A percentile compares a stretch with the other conserved stretches of the same genome.
Conservation (phyloP, 1,140 invertebrate genomes). For the Tyrophagus putrescentiae region DNA sequence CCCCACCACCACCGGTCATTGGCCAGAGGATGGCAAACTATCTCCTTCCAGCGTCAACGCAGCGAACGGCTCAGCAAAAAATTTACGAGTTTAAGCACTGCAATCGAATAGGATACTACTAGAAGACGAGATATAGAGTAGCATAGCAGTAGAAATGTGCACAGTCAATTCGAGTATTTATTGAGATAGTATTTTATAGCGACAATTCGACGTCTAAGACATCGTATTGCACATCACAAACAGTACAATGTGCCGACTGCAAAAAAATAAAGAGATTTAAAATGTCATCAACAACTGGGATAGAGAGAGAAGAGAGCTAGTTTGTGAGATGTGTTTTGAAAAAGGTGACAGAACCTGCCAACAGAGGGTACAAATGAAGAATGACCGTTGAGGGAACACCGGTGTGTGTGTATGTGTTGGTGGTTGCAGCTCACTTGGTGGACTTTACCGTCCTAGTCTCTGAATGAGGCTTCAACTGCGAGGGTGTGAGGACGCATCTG, state of each 20-base stretch:
- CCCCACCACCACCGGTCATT: slow-evolving; percentile 3
- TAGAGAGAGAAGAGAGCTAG: too few relatives aligned
- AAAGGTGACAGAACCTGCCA: too few relatives aligned
- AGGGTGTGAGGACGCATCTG: too few relatives aligned
- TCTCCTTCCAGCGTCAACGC: not conserved
- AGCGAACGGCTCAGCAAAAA: slow-evolving; percentile 18
- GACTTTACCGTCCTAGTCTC: too few relatives aligned
- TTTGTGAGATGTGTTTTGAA: too few relatives aligned
- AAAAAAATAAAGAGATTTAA: slow-evolving; percentile 3
- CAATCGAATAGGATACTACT: slow-evolving; percentile 16
- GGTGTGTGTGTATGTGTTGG: too few relatives aligned
- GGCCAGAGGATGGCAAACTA: not conserved
- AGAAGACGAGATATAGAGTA: not conserved
- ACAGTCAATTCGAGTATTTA: not conserved
- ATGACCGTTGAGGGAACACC: too few relatives aligned
- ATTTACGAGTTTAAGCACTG: slow-evolving; percentile 20
- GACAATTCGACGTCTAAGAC: not conserved
- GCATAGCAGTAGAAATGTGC: too few relatives aligned
- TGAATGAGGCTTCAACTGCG: too few relatives aligned
- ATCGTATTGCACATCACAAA: not conserved
- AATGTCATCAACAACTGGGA: too few relatives aligned
- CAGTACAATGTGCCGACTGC: not conserved
- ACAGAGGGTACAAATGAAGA: too few relatives aligned
- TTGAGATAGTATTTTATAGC: not conserved
- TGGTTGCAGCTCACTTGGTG: too few relatives aligned